Base-by-base conservation (phyloP, 2,797 vertebrate species). In the Manis crassicaudata region DNA sequence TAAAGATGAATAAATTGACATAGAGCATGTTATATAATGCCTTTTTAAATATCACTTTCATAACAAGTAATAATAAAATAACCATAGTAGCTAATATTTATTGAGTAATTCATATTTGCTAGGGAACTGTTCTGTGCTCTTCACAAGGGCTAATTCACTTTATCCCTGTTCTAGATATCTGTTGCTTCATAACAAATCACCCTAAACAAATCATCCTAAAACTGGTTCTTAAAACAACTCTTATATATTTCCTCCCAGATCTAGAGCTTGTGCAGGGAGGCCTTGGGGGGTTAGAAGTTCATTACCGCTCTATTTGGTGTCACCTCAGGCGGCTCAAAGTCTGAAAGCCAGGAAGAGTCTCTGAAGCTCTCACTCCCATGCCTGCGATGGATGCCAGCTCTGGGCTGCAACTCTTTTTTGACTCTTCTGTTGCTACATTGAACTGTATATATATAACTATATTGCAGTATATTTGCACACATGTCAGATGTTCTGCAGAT, bases 181-280 rank as follows among this genome's bases (percentile, higher is more conserved):
- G 23, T 37, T 50, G 10, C 27, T 93, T 90, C 83, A 68, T n/a
- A 93, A 79, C 46, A 96, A 93, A 63, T 65, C 25, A 56, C n/a
- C 27, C 32, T 68, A 58, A 56, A 88, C 37, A 96, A 90, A 54
- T 62, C 18, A 43, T 35, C n/a, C 35, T 77, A 62, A 60, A 90
- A 73, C 54, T 20, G 62, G 32, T 29, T 46, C 88, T 92, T 68
- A 56, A 56, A 93, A 54, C 70, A 52, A 25, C 23, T 7, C 3
- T 0, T 21, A 6, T 40, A 11, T 65, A 6, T 77, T 92, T 72
- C 72, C 60, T 90, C 20, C 25, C 35, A 60, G 54, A 73, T 43
- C 40, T 52, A 54, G 43, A 56, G 29, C 67, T 46, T n/a, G n/a
- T 20, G 63, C 2, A 6, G 1, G 46, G 72, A 6, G 1, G 46